phyloP scores from a whole-genome alignment of 2,797 vertebrate genomes.

The Morus bassanus region DNA sequence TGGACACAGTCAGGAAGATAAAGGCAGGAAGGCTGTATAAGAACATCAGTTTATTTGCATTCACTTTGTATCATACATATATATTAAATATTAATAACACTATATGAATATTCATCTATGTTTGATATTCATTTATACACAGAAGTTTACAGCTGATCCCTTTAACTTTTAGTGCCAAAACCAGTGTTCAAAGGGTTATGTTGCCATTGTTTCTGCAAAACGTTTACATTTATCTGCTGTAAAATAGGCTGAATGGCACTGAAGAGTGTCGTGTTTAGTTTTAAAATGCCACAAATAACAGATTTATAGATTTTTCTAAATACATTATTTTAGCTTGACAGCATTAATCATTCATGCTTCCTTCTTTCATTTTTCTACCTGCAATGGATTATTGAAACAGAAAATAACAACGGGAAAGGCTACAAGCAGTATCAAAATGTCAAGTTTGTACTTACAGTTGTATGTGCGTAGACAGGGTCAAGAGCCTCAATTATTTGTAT shows the following conservation, averaged over 20 bases:
- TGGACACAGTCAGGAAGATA: background rate
- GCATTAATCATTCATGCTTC: conserved; percentile 99
- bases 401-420: conserved; percentile 95
- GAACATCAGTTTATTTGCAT: background rate
- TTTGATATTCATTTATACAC: conserved; percentile 42
- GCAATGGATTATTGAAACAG: conserved; percentile 99
- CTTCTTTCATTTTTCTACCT: conserved; percentile 86
- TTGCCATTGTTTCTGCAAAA: conserved; percentile 31
- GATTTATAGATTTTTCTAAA: conserved; percentile 97
- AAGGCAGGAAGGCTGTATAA: background rate
- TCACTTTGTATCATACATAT: background rate
- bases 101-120: conserved; percentile 26
- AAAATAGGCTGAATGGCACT: conserved; percentile 74
- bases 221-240: conserved; percentile 72
- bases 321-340: conserved; percentile 99
- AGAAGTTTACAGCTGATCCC: background rate
- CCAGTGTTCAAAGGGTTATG: conserved; percentile 3
- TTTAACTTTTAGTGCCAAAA: conserved; percentile 40
- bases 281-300: conserved; percentile 98
- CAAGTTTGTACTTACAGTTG: conserved; percentile 99
- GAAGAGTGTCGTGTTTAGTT: conserved; percentile 80
- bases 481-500: conserved; percentile 99
- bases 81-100: background rate
- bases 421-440: conserved; percentile 98
- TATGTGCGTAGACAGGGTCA: conserved; percentile 95